Conservation (phyloP, 2,888 invertebrate genomes). For the Caenorhabditis sp. region DNA sequence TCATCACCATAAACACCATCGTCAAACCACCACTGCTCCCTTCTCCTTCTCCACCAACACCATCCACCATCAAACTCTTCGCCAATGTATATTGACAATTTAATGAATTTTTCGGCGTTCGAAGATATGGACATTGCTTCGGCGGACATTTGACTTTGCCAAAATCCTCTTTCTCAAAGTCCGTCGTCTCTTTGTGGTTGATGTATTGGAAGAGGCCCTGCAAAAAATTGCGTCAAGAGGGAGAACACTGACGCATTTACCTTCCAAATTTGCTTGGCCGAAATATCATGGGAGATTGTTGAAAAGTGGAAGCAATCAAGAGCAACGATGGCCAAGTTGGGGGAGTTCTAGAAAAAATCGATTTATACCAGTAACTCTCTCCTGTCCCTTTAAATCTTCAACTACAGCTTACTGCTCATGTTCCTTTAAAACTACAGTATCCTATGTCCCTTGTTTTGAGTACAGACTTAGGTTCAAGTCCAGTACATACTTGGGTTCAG, state of each 20-base stretch:
- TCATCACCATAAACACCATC: neutral
- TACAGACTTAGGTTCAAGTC: no score
- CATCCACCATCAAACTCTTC: no score
- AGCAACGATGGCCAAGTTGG: conserved; percentile 49
- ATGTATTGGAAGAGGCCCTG: conserved; percentile 33
- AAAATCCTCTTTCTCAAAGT: conserved; percentile 12
- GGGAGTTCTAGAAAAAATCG: conserved; percentile 17
- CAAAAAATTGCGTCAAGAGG: no score
- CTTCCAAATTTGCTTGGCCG: conserved; percentile 53
- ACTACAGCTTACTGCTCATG: no score
- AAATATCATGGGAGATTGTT: conserved; percentile 45
- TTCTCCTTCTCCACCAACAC: no score
- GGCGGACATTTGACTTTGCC: conserved; percentile 32
- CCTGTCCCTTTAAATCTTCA: no score
- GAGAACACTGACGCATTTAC: no score
- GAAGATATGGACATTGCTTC: conserved; percentile 16
- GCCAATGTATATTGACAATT: conserved; percentile 7
- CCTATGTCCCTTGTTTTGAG: no score
- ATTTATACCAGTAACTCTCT: no score
- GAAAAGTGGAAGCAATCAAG: conserved; percentile 57
- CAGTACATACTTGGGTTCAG: no score
- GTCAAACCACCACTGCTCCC: neutral
- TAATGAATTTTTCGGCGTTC: conserved; percentile 18
- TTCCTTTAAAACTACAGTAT: no score
- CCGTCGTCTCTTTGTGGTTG: conserved; percentile 1